Conservation (phyloP, 2,113 vertebrate species). For the Pterocles burchelli region DNA sequence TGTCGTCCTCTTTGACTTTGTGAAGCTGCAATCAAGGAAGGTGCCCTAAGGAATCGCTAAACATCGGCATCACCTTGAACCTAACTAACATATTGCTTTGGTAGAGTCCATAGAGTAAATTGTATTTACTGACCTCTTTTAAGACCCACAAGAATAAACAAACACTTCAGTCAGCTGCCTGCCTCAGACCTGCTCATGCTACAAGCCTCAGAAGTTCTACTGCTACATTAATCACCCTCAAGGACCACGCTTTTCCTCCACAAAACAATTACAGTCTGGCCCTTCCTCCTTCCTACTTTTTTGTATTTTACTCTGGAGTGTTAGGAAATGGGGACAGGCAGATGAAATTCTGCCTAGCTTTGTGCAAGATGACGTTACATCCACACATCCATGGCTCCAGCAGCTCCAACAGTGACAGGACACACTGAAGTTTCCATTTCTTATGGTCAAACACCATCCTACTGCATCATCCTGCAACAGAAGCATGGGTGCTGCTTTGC, state of each 20-base stretch:
- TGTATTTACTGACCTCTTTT: constrained; percentile 25
- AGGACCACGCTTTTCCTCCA: not conserved
- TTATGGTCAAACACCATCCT: not conserved
- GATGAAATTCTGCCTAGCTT: not conserved
- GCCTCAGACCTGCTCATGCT: not conserved
- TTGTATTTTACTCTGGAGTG: not conserved
- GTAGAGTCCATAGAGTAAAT: not conserved
- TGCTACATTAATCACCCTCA: constrained; percentile 10
- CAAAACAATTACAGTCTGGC: not conserved
- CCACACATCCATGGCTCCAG: not conserved
- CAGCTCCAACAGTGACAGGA: not conserved
- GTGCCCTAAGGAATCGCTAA: not conserved
- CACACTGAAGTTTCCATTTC: not conserved
- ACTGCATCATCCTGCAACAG: not conserved
- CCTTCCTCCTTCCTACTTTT: not conserved
- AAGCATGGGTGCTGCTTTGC: not conserved
- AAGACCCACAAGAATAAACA: constrained; percentile 30
- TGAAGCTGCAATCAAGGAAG: not conserved
- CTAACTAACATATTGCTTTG: not conserved
- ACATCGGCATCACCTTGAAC: not conserved
- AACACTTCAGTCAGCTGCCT: constrained; percentile 3
- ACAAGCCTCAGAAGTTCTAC: not conserved
- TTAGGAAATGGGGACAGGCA: not conserved
- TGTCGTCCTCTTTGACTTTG: not conserved
- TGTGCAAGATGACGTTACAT: not conserved